phyloP scores from a whole-genome alignment of 2,113 vertebrate genomes.

The Prietella phreatophila region DNA sequence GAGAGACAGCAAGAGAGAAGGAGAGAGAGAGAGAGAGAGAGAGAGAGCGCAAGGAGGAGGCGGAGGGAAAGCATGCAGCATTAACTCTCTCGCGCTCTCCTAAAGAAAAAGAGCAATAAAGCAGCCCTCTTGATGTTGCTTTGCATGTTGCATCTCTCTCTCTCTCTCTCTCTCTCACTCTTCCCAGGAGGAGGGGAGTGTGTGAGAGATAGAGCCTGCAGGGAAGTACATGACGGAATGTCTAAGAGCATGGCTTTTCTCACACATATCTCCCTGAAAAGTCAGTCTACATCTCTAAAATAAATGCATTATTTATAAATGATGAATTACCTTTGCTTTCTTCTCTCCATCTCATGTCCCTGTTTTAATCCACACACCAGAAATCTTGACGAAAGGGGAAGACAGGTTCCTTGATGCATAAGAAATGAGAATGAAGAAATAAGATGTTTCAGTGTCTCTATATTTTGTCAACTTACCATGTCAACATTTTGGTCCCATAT shows the following conservation, averaged over 20 bases:
- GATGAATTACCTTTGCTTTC: background rate
- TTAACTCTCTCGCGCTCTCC: constrained; percentile 46
- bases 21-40: background rate
- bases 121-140: constrained; percentile 45
- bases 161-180: constrained; percentile 54
- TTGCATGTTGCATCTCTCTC: constrained; percentile 48
- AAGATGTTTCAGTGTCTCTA: background rate
- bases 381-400: background rate
- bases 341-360: background rate
- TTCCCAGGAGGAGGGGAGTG: constrained; percentile 69
- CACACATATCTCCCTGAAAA: constrained; percentile 61
- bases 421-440: background rate
- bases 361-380: background rate
- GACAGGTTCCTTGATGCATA: background rate
- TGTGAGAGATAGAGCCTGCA: constrained; percentile 59
- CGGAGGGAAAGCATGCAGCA: constrained; percentile 19
- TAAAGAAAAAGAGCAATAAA: constrained; percentile 41
- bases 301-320: background rate
- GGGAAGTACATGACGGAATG: constrained; percentile 76
- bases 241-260: constrained; percentile 64
- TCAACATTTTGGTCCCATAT: background rate
- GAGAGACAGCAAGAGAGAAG: background rate
- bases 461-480: no score
- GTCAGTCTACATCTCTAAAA: constrained; percentile 68
- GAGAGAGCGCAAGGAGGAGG: constrained; percentile 30